These are phyloP conservation scores for Varecia variegata DNA, from an alignment of 2,797 vertebrate species.

Conservation along the genomic window DNA sequence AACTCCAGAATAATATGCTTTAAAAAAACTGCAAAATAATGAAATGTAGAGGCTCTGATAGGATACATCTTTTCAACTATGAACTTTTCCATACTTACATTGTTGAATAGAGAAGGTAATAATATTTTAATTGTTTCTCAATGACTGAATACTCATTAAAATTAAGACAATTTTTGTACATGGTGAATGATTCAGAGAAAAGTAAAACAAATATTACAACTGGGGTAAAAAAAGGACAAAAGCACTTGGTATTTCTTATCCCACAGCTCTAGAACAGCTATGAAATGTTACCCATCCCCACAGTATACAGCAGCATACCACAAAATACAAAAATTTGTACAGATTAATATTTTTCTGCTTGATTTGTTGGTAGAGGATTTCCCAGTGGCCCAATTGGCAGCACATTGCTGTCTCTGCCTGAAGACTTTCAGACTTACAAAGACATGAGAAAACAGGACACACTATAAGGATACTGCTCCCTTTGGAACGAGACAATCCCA, in stretches of 20 bases:
- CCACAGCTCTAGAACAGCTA: background rate
- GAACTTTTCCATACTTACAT: background rate
- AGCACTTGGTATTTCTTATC: background rate
- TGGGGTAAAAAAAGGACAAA: background rate
- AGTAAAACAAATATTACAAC: background rate
- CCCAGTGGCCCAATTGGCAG: background rate
- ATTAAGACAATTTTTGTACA: background rate
- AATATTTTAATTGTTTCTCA: background rate
- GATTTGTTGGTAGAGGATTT: background rate
- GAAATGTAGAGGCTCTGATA: background rate
- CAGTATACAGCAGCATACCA: background rate
- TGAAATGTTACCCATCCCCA: background rate
- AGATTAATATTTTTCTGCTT: background rate
- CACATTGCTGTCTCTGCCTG: background rate
- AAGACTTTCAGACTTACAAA: background rate
- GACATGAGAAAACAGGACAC: background rate
- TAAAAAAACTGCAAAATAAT: background rate
- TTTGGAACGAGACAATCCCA: background rate
- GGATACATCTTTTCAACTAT: background rate
- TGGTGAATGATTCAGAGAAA: background rate
- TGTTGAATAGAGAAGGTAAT: background rate
- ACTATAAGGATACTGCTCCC: too few species aligned
- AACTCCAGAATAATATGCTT: background rate
- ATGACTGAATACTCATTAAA: background rate
- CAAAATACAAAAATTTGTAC: background rate